phyloP scores from a whole-genome alignment of 2,888 invertebrate species.

The Calameuta pallipes region DNA sequence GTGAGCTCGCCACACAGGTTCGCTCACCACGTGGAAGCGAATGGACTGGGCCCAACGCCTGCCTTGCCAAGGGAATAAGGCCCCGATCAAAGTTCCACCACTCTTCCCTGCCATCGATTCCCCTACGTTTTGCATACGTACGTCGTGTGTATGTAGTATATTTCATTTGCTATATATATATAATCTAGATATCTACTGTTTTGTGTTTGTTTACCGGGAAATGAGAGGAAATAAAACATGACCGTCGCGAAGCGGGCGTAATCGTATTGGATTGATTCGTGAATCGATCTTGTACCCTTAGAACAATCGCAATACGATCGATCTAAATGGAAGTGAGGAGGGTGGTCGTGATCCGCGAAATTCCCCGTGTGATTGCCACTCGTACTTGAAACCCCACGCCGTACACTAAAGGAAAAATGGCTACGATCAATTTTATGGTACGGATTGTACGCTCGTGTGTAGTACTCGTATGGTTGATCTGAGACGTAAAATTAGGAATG shows the following conservation, averaged over 20 bases:
- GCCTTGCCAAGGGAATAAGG: not conserved
- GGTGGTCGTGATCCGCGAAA: constrained; percentile 40
- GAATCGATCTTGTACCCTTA: constrained; percentile 16
- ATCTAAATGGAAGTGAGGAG: not conserved
- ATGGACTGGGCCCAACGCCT: constrained; percentile 5
- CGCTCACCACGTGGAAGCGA: constrained; percentile 34
- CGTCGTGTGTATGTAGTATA: not conserved
- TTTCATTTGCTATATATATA: not conserved
- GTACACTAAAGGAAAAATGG: constrained; percentile 14
- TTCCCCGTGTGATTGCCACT: constrained; percentile 38
- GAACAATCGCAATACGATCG: not conserved
- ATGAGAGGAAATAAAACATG: not conserved
- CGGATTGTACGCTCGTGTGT: not conserved
- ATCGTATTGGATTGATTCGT: constrained; percentile 3
- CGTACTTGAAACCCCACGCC: constrained; percentile 26
- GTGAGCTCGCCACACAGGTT: constrained; percentile 43
- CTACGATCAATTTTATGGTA: constrained; percentile 8
- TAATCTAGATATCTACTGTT: not conserved
- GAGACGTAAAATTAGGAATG: not conserved
- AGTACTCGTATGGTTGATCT: not conserved
- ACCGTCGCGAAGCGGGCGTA: not conserved
- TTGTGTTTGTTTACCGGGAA: not conserved
- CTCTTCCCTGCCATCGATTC: not conserved
- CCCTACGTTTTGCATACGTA: not conserved
- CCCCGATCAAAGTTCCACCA: not conserved